phyloP scores from a whole-genome alignment of 2,888 invertebrate genomes.

The Drosophila picticornis region DNA sequence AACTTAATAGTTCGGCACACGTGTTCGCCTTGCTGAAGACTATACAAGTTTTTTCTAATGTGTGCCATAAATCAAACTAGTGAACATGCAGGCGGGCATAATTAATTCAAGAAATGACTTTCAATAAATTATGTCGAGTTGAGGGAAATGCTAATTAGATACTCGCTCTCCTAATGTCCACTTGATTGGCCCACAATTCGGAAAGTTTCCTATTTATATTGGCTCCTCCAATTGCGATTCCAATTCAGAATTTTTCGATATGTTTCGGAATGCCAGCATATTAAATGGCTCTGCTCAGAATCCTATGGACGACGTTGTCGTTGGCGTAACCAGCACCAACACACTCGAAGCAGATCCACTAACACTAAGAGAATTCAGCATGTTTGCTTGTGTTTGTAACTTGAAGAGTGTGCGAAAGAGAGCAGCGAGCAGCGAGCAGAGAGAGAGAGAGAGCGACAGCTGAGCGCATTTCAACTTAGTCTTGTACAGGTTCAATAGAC shows the following conservation, averaged over 20 bases:
- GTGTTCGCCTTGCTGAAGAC: constrained; percentile 40
- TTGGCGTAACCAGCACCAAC: constrained; percentile 38
- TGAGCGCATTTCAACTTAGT: constrained; percentile 8
- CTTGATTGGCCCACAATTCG: constrained; percentile 5
- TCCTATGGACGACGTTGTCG: constrained; percentile 20
- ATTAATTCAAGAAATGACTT: constrained; percentile 41
- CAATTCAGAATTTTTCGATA: constrained; percentile 7
- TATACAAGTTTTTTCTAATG: constrained; percentile 44
- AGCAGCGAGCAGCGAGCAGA: constrained; percentile 5
- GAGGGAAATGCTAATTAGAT: constrained; percentile 36
- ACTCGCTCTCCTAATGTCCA: constrained; percentile 7
- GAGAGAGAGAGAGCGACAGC: constrained; percentile 1
- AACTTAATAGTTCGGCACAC: constrained; percentile 43
- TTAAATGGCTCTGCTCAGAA: constrained; percentile 67
- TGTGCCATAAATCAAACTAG: constrained; percentile 60
- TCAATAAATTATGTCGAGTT: constrained; percentile 42
- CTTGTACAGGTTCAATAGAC: constrained; percentile 10
- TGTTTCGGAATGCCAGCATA: constrained; percentile 60
- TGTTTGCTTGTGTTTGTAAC: constrained; percentile 55
- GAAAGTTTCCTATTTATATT: constrained; percentile 1
- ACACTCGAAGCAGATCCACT: constrained; percentile 69
- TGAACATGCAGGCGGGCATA: constrained; percentile 18
- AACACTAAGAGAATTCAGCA: constrained; percentile 42
- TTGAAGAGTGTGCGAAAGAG: constrained; percentile 43
- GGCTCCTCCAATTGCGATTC: constrained; percentile 1